phyloP scores from a whole-genome alignment of 2,113 vertebrate genomes.

The Sorex fumeus region DNA sequence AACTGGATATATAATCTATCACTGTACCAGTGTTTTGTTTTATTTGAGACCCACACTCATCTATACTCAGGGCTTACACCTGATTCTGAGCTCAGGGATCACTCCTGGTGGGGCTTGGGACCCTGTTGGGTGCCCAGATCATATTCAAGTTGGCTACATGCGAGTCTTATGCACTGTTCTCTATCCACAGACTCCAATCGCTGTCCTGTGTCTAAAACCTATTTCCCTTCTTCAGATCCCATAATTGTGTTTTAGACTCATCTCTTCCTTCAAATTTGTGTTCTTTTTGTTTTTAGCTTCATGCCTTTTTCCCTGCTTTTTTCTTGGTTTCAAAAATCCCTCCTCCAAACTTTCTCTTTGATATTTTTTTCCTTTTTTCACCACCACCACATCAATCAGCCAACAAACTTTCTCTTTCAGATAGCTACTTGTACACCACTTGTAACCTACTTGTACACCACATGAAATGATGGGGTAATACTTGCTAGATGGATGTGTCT shows the following conservation, averaged over 20 bases:
- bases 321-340: not conserved
- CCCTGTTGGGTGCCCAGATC: too few relatives aligned
- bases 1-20: too few relatives aligned
- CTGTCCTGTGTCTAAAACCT: not conserved
- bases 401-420: not conserved
- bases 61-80: too few relatives aligned
- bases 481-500: not conserved
- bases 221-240: not conserved
- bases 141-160: too few relatives aligned
- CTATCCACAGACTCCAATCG: not conserved
- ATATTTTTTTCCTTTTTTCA: too few relatives aligned
- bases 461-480: not conserved
- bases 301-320: not conserved
- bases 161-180: too few relatives aligned
- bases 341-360: too few relatives aligned
- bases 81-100: too few relatives aligned
- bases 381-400: too few relatives aligned
- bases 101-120: too few relatives aligned
- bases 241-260: not conserved
- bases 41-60: too few relatives aligned
- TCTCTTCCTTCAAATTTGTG: conserved; percentile 11
- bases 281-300: conserved; percentile 10
- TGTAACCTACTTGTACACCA: not conserved
- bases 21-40: too few relatives aligned
- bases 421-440: not conserved